phyloP scores from a whole-genome alignment of 2,797 vertebrate species.

The Myotis planiceps region DNA sequence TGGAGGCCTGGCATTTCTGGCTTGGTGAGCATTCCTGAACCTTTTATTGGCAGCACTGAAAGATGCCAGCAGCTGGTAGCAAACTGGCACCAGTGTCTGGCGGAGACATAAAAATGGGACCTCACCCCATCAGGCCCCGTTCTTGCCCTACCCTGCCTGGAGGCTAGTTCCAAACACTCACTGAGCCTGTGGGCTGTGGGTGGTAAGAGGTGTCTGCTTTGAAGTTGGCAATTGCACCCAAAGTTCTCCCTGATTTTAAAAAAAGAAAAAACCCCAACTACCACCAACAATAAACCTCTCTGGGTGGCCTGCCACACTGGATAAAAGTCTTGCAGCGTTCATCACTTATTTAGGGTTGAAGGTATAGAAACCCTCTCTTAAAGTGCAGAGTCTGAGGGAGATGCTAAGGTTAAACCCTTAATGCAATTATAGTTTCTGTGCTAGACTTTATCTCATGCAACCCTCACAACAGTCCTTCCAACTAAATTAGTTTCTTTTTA shows the following conservation, averaged over 20 bases:
- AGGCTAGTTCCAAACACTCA: constrained; percentile 40
- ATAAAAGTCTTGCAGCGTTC: not conserved
- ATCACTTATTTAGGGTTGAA: not conserved
- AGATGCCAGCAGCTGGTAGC: constrained; percentile 48
- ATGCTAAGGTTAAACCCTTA: not conserved
- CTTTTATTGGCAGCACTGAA: constrained; percentile 12
- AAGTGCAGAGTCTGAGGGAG: not conserved
- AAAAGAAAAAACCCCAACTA: not conserved
- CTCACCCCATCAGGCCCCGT: not conserved
- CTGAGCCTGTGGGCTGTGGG: constrained; percentile 46
- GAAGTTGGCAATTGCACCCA: constrained; percentile 62
- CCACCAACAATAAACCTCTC: constrained; percentile 35
- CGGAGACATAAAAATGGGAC: constrained; percentile 29
- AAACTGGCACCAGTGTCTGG: constrained; percentile 48
- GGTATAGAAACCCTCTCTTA: not conserved
- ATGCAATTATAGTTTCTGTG: not conserved
- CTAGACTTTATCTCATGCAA: not conserved
- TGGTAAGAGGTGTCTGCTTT: constrained; percentile 54
- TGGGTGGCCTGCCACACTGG: constrained; percentile 46
- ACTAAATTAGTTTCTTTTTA: not conserved
- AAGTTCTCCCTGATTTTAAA: constrained; percentile 24
- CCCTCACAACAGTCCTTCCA: not conserved
- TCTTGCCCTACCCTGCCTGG: constrained; percentile 39
- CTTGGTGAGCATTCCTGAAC: constrained; percentile 41
- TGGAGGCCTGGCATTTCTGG: constrained; percentile 18